Evolutionary conservation across 2,113 vertebrate genomes (phyloP).

Genomic region (Aleadryas rufinucha): DNA sequence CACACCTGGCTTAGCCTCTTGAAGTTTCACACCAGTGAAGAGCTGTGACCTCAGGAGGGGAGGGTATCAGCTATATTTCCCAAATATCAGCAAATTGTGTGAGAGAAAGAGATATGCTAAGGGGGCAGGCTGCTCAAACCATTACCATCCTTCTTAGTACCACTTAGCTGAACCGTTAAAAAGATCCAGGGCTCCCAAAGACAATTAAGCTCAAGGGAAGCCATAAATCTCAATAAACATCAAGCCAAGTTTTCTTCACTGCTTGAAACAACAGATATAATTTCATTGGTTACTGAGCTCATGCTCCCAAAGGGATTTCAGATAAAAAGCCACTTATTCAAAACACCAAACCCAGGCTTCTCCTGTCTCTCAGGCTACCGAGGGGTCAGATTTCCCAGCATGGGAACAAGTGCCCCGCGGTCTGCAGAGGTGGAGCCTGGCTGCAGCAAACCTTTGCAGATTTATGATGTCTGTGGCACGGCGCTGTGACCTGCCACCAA

Average conservation of each 20-base stretch:
- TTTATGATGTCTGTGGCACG: neutral
- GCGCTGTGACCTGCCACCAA: neutral
- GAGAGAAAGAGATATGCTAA: constrained; percentile 58
- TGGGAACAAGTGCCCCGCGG: neutral
- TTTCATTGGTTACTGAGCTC: constrained; percentile 71
- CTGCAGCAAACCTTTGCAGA: neutral
- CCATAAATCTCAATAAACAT: constrained; percentile 75
- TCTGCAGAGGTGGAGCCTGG: constrained; percentile 31
- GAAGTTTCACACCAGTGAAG: constrained; percentile 38
- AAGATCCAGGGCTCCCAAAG: constrained; percentile 68
- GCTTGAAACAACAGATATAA: constrained; percentile 75
- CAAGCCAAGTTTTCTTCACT: constrained; percentile 66
- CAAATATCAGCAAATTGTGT: constrained; percentile 63
- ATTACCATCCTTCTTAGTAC: constrained; percentile 53
- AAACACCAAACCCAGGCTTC: constrained; percentile 57
- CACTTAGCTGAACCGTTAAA: constrained; percentile 68
- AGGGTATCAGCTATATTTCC: constrained; percentile 41
- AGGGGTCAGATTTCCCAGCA: constrained; percentile 54
- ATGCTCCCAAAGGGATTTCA: constrained; percentile 71
- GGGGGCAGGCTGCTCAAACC: constrained; percentile 40
- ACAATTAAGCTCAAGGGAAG: constrained; percentile 75
- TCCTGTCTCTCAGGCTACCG: constrained; percentile 40
- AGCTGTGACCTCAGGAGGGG: constrained; percentile 52
- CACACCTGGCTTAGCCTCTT: constrained; percentile 51
- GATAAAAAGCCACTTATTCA: constrained; percentile 77